phyloP scores from a whole-genome alignment of 2,888 invertebrate genomes.

The Macropis europaea region DNA sequence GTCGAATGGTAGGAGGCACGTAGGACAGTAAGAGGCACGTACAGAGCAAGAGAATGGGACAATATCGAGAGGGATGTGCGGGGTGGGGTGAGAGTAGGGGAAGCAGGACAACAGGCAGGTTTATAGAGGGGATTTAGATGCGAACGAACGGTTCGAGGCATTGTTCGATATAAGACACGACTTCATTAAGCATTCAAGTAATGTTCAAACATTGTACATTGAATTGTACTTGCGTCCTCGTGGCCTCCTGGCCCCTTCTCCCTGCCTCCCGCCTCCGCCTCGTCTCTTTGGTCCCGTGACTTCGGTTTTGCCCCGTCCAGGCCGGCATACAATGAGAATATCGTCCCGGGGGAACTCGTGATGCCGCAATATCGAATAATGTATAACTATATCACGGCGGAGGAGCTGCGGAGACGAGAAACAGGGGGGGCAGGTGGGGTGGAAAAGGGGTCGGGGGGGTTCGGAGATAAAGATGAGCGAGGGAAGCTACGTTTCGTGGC shows the following conservation, averaged over 20 bases:
- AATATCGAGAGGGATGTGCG: constrained; percentile 42
- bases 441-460: background rate
- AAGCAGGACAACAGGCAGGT: constrained; percentile 57
- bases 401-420: constrained; percentile 6
- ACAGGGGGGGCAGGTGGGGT: background rate
- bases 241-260: constrained; percentile 43
- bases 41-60: constrained; percentile 39
- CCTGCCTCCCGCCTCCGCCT: constrained; percentile 6
- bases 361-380: constrained; percentile 75
- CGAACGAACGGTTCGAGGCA: constrained; percentile 68
- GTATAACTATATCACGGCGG: constrained; percentile 70
- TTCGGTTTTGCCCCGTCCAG: constrained; percentile 46
- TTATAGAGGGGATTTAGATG: constrained; percentile 72
- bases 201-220: constrained; percentile 75
- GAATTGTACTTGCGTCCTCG: constrained; percentile 70
- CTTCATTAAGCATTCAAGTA: constrained; percentile 78
- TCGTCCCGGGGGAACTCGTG: constrained; percentile 72
- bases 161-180: constrained; percentile 77
- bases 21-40: constrained; percentile 24
- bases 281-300: constrained; percentile 1
- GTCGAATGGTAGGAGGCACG: constrained; percentile 14
- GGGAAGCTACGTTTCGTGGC: constrained; percentile 48
- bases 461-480: constrained; percentile 28
- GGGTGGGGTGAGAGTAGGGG: constrained; percentile 41
- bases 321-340: constrained; percentile 73